A percentile compares a stretch with the other conserved stretches of the same genome.
Conservation (phyloP, 2,797 vertebrate genomes). For the Falco cherrug region DNA sequence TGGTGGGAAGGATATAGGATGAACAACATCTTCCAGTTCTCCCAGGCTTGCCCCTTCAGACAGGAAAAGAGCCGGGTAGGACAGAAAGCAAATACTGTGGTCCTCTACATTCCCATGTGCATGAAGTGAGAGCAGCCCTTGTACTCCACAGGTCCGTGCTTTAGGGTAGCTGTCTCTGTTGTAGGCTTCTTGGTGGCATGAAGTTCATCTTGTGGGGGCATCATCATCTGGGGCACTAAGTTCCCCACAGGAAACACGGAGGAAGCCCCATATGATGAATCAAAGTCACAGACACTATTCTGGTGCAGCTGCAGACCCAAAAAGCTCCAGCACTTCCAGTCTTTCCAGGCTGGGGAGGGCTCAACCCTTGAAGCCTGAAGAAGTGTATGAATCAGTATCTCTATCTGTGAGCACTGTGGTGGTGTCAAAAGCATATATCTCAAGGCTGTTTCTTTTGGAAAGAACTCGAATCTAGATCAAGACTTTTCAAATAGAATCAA, state of each 20-base stretch:
- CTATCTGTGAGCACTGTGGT: neutral
- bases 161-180: neutral
- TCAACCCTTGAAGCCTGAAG: neutral
- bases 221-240: too few species aligned
- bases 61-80: neutral
- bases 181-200: neutral
- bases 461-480: neutral
- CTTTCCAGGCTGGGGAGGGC: neutral
- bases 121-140: neutral
- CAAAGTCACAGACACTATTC: neutral
- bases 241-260: neutral
- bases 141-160: neutral
- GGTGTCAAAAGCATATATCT: neutral
- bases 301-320: neutral
- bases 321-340: neutral
- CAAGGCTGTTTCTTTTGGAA: neutral
- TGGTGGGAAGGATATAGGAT: neutral
- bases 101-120: rapidly evolving
- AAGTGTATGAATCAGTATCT: neutral
- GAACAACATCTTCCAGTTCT: neutral
- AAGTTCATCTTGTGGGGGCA: neutral
- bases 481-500: neutral
- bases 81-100: neutral
- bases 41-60: neutral
- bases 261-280: neutral